phyloP scores from a whole-genome alignment of 2,888 invertebrate genomes.

The Leptinotarsa rubiginosa region DNA sequence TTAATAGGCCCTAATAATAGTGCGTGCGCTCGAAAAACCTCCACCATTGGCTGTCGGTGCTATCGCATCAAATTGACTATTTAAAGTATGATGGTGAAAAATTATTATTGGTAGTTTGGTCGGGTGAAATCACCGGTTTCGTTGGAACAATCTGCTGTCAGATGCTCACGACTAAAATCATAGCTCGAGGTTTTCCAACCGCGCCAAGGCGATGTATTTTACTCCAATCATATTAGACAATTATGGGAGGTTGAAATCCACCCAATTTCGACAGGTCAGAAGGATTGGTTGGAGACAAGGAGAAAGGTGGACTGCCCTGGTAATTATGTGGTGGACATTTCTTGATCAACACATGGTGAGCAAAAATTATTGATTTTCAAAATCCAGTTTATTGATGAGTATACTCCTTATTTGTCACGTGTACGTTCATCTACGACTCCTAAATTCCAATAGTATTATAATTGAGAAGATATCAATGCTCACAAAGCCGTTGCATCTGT shows the following conservation, averaged over 20 bases:
- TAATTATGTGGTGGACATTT: too few relatives aligned
- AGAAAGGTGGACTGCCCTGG: too few relatives aligned
- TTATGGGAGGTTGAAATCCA: constrained; percentile 1
- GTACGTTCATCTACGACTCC: too few relatives aligned
- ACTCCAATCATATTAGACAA: constrained; percentile 8
- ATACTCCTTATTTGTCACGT: too few relatives aligned
- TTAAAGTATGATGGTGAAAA: constrained; percentile 67
- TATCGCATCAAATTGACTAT: constrained; percentile 67
- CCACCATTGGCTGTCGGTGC: constrained; percentile 62
- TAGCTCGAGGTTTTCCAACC: constrained; percentile 56
- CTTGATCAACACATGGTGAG: too few relatives aligned
- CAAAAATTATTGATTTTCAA: too few relatives aligned
- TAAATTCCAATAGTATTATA: too few relatives aligned
- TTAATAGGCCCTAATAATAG: constrained; percentile 68
- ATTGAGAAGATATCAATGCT: too few relatives aligned
- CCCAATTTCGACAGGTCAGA: constrained; percentile 10
- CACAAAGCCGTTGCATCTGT: too few relatives aligned
- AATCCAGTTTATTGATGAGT: too few relatives aligned
- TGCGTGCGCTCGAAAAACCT: constrained; percentile 61
- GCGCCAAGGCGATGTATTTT: constrained; percentile 41
- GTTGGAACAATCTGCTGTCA: constrained; percentile 54
- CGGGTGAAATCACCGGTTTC: constrained; percentile 63
- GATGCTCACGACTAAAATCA: constrained; percentile 63
- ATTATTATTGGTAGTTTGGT: constrained; percentile 66
- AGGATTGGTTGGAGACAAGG: not conserved